phyloP scores from a whole-genome alignment of 1,140 invertebrate species.

The Drosophila navojoa region DNA sequence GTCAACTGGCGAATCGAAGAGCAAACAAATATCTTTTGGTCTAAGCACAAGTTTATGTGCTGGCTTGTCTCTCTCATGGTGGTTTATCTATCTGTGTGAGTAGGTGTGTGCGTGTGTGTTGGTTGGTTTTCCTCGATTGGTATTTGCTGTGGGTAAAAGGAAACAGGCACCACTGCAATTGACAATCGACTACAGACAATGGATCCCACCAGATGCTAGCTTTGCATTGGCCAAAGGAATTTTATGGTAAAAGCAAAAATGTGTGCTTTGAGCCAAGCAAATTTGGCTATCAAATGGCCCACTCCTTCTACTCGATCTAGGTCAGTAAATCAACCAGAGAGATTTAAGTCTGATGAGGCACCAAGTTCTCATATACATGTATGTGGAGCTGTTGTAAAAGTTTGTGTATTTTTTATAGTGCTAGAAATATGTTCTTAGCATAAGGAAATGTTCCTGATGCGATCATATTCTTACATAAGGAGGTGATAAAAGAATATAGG shows the following conservation, averaged over 20 bases:
- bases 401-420: too few relatives aligned
- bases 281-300: conserved; percentile 3
- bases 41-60: conserved; percentile 11
- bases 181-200: conserved; percentile 4
- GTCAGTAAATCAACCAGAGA: background rate
- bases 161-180: background rate
- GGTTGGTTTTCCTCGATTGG: background rate
- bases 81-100: background rate
- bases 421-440: too few relatives aligned
- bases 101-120: background rate
- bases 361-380: too few relatives aligned
- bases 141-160: background rate
- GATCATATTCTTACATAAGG: too few relatives aligned
- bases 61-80: background rate
- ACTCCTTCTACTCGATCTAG: background rate
- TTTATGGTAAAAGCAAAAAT: conserved; percentile 6
- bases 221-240: background rate
- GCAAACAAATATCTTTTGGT: conserved; percentile 11
- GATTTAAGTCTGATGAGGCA: background rate
- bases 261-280: conserved; percentile 11
- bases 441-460: too few relatives aligned
- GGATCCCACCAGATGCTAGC: background rate
- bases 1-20: conserved; percentile 20
- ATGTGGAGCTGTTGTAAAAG: too few relatives aligned
- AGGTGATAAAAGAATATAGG: too few relatives aligned